Base-by-base conservation (phyloP, 2,888 invertebrate genomes). In the Gibbula magus region DNA sequence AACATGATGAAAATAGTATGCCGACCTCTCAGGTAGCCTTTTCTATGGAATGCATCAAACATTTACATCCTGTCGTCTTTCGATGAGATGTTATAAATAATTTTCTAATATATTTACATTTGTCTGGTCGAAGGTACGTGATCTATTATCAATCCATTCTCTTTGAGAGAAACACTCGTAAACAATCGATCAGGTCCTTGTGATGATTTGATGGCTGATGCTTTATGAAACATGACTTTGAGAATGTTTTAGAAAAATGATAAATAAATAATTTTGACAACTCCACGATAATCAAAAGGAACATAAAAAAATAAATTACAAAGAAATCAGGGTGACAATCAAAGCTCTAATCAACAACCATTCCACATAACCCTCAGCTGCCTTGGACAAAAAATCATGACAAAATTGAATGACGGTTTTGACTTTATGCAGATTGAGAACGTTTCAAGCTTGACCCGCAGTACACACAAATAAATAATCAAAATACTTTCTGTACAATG, bases 21-120 rank as follows among this genome's bases (percentile, higher is more conserved):
- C 29, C 61, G 32, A 70, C 70, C 70, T 70, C 70, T 75, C 75
- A 29, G 75, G 54, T 75, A 51, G 52, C 53, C 13, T 13, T 53
- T 75, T 75, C 75, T 53, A 29, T 75, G 75, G 75, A 75, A 75
- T 75, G 75, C 53, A 54, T 75, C 75, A 75, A 75, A 75, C 75
- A 75, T 75, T 35, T 35, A 70, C 70, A 39, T 70, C 35, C 70
- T 20, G 20, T 56, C 25, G 20, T 56, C 56, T 56, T 25, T 45
- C 45, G 45, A 22, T 20, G 39, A 32, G 70, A 70, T 70, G 32
- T 70, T 35, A 70, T 70, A 70, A 70, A 70, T 70, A 70, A 35
- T 70, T 35, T 35, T 32, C 70, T 70, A 70, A 35, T 3, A 70
- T 70, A 70, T 61, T 61, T 70, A 70, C 70, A 70, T 32, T 61